These are phyloP conservation scores for Sebastes melanostomus DNA, from an alignment of 2,797 vertebrate species.

Conservation along the genomic window DNA sequence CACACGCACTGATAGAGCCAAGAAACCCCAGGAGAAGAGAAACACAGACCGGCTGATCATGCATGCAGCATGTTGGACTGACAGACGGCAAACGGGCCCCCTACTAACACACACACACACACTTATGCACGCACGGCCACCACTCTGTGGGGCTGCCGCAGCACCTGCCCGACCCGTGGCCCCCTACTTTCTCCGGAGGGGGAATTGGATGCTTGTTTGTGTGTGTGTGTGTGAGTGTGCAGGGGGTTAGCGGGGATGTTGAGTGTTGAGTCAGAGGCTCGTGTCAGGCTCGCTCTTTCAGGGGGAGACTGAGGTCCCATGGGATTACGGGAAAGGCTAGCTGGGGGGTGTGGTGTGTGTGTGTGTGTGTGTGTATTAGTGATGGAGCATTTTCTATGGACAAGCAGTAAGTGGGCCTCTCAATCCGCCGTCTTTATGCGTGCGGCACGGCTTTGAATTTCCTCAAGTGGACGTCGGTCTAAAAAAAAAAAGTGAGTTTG, in stretches of 20 bases:
- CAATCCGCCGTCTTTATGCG: slow-evolving; percentile 54
- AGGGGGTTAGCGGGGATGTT: slow-evolving; percentile 56
- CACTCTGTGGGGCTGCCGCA: slow-evolving; percentile 41
- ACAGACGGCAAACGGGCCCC: slow-evolving; percentile 73
- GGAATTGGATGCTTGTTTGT: slow-evolving; percentile 18
- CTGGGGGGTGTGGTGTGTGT: neutral
- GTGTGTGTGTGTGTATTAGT: slow-evolving; percentile 13
- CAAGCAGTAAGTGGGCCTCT: slow-evolving; percentile 74
- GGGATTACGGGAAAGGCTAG: slow-evolving; percentile 71
- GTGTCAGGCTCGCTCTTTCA: slow-evolving; percentile 79
- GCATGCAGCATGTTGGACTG: slow-evolving; percentile 67
- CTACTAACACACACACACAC: slow-evolving; percentile 25
- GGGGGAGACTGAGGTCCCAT: slow-evolving; percentile 62
- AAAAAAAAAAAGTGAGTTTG: slow-evolving; percentile 15
- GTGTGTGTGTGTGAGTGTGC: slow-evolving; percentile 18
- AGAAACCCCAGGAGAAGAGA: slow-evolving; percentile 59
- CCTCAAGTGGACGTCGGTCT: slow-evolving; percentile 68
- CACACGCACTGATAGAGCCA: slow-evolving; percentile 5
- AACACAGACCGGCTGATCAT: slow-evolving; percentile 52
- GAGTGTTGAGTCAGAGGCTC: slow-evolving; percentile 65
- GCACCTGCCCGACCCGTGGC: slow-evolving; percentile 80
- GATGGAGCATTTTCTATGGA: slow-evolving; percentile 70
- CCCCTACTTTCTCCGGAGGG: slow-evolving; percentile 39
- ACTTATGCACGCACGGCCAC: neutral
- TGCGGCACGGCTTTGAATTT: slow-evolving; percentile 73